Conservation (phyloP, 2,888 invertebrate species). For the Philhelius pedissequus region DNA sequence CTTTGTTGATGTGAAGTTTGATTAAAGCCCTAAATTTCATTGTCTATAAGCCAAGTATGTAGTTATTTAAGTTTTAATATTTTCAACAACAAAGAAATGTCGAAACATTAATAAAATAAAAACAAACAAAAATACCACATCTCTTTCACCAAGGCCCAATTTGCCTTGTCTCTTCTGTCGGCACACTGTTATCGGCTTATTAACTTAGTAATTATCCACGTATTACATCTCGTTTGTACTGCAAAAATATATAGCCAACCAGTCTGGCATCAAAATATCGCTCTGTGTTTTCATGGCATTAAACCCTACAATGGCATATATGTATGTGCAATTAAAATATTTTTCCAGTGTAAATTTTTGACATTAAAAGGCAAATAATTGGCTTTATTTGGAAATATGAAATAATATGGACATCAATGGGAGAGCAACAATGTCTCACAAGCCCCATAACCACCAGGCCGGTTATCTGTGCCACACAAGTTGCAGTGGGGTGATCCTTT, state of each 20-base stretch:
- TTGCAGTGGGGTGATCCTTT: not conserved
- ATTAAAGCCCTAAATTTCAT: too few species aligned
- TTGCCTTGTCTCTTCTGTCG: constrained; percentile 23
- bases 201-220: constrained; percentile 25
- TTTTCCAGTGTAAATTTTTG: constrained; percentile 29
- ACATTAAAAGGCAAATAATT: constrained; percentile 58
- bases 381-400: constrained; percentile 42
- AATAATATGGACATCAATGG: not conserved
- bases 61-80: not conserved
- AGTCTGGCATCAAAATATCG: constrained; percentile 23
- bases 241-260: not conserved
- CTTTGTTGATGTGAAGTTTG: too few species aligned
- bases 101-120: not conserved
- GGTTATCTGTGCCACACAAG: not conserved
- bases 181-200: constrained; percentile 42
- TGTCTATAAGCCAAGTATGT: too few species aligned
- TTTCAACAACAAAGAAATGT: not conserved
- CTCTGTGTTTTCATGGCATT: constrained; percentile 1
- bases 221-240: not conserved
- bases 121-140: not conserved
- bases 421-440: not conserved
- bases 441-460: not conserved
- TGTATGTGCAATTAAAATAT: constrained; percentile 62
- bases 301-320: not conserved
- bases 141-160: constrained; percentile 8